phyloP scores from a whole-genome alignment of 2,797 vertebrate genomes.

The Pantherophis vulpinus region DNA sequence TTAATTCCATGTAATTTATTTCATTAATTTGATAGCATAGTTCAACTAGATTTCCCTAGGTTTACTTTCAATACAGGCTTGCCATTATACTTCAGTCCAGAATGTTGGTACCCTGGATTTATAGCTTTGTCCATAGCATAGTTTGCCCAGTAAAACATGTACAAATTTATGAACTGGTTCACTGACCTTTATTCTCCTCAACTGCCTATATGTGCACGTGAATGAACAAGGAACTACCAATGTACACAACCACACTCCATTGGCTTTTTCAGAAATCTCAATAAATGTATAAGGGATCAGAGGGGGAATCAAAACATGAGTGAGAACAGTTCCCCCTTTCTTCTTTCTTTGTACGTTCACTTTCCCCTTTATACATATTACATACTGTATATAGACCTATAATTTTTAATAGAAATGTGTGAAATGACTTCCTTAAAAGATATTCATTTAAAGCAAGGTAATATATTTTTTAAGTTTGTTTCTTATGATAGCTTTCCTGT shows the following conservation, averaged over 20 bases:
- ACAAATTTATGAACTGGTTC: not conserved
- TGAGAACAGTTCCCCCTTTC: not conserved
- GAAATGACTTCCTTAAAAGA: not conserved
- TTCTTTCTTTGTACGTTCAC: not conserved
- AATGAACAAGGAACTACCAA: not conserved
- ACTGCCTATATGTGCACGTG: not conserved
- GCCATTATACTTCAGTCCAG: not conserved
- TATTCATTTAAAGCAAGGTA: not conserved
- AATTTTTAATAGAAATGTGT: not conserved
- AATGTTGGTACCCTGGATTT: slow-evolving; percentile 1
- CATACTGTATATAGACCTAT: not conserved
- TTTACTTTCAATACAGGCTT: not conserved
- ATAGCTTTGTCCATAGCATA: not conserved
- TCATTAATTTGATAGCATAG: not conserved
- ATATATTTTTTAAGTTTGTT: not conserved
- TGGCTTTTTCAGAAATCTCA: not conserved
- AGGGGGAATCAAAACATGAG: not conserved
- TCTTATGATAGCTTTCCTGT: not conserved
- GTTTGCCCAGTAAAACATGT: not conserved
- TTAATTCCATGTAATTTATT: slow-evolving; percentile 1
- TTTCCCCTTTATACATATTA: not conserved
- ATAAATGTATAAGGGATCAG: not conserved
- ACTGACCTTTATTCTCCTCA: not conserved
- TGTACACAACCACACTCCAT: not conserved
- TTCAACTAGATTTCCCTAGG: not conserved